These are phyloP conservation scores for Drosophila sp. DNA, from an alignment of 1,140 invertebrate species.

Conservation along the genomic window DNA sequence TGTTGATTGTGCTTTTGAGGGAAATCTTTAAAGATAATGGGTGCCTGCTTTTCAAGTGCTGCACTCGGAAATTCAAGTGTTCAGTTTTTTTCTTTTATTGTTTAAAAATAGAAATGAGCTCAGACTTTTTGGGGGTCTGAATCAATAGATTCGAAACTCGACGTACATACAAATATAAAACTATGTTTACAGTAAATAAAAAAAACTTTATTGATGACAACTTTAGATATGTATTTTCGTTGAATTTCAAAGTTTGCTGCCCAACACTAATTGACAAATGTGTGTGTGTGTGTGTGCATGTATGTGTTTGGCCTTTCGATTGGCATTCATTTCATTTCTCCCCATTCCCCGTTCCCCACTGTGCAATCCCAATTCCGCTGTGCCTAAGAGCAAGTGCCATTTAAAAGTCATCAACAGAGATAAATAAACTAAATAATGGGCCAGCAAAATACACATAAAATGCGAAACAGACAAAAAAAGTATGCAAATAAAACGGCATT, in stretches of 20 bases:
- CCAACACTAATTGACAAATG: conserved; percentile 17
- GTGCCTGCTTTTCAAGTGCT: conserved; percentile 28
- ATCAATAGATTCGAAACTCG: neutral
- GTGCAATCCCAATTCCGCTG: neutral
- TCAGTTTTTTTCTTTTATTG: conserved; percentile 6
- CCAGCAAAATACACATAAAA: conserved; percentile 56
- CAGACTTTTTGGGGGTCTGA: conserved; percentile 21
- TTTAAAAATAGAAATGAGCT: conserved; percentile 53
- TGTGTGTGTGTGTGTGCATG: conserved; percentile 1
- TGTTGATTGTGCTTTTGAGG: conserved; percentile 25
- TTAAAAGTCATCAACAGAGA: conserved; percentile 80
- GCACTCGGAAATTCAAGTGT: conserved; percentile 41
- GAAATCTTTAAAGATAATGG: conserved; percentile 48
- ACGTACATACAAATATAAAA: neutral
- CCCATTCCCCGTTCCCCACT: neutral
- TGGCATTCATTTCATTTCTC: conserved; percentile 24
- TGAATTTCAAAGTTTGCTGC: neutral
- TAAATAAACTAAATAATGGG: conserved; percentile 78
- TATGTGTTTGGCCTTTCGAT: conserved; percentile 32
- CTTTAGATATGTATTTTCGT: conserved; percentile 13
- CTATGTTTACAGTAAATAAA: neutral
- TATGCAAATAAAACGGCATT: conserved; percentile 69
- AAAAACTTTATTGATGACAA: conserved; percentile 10
- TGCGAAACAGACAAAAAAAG: conserved; percentile 38
- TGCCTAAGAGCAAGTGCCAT: conserved; percentile 66